A percentile compares a stretch with the other conserved stretches of the same genome.
These are phyloP conservation scores for Neostethus bicornis DNA, from an alignment of 2,797 vertebrate genomes.

Conservation along the genomic window DNA sequence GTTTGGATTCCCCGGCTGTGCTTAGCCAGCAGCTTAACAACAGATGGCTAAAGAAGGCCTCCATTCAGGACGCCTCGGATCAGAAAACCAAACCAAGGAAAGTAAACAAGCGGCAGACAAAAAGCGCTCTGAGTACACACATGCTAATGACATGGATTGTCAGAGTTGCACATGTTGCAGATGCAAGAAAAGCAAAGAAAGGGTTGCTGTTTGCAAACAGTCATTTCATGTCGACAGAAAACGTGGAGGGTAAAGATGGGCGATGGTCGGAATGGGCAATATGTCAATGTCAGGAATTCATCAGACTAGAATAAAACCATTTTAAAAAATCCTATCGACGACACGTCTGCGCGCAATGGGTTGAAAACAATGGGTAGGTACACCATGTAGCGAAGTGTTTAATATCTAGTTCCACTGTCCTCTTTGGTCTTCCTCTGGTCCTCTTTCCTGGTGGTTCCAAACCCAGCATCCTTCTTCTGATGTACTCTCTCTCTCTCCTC, in stretches of 20 bases:
- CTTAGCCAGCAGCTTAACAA: slow-evolving; percentile 93
- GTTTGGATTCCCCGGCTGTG: slow-evolving; percentile 92
- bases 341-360: too few species aligned
- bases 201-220: slow-evolving; percentile 62
- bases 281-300: too few species aligned
- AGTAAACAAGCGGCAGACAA: slow-evolving; percentile 67
- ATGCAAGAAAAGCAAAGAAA: slow-evolving; percentile 44
- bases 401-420: too few species aligned
- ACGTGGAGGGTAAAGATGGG: slow-evolving; percentile 26
- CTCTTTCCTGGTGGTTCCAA: too few species aligned
- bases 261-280: too few species aligned
- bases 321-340: too few species aligned
- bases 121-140: slow-evolving; percentile 50
- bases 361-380: too few species aligned
- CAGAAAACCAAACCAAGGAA: slow-evolving; percentile 82
- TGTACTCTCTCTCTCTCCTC: too few species aligned
- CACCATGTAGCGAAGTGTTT: too few species aligned
- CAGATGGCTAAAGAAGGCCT: slow-evolving; percentile 92
- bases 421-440: too few species aligned
- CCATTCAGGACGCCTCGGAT: slow-evolving; percentile 82
- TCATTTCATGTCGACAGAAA: slow-evolving; percentile 38
- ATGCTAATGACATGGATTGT: slow-evolving; percentile 66
- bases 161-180: slow-evolving; percentile 74
- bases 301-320: too few species aligned
- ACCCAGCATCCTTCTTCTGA: too few species aligned